Conservation (phyloP, 2,888 invertebrate genomes). For the Ceriagrion tenellum region DNA sequence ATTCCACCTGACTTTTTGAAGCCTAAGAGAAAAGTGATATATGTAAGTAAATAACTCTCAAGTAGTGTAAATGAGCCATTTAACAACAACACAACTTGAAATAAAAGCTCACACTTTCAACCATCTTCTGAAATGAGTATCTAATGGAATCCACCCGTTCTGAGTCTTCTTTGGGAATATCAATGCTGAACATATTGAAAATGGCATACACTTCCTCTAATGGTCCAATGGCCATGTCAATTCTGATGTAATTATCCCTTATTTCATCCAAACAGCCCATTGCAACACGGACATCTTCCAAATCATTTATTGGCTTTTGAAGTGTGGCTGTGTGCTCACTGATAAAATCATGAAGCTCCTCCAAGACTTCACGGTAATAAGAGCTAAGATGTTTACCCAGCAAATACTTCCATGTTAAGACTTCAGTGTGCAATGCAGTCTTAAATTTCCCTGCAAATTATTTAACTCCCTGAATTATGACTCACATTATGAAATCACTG, state of each 20-base stretch:
- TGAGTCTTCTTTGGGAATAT: slow-evolving; percentile 87
- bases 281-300: slow-evolving; percentile 85
- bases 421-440: slow-evolving; percentile 83
- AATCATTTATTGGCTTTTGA: slow-evolving; percentile 85
- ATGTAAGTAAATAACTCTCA: background rate
- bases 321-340: slow-evolving; percentile 86
- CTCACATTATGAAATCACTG: too few species aligned
- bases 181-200: slow-evolving; percentile 81
- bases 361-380: slow-evolving; percentile 86
- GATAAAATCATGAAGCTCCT: slow-evolving; percentile 87
- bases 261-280: slow-evolving; percentile 89
- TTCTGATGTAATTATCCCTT: slow-evolving; percentile 87
- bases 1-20: slow-evolving; percentile 84
- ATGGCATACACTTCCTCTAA: slow-evolving; percentile 50
- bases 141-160: slow-evolving; percentile 89
- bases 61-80: background rate
- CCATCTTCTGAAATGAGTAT: slow-evolving; percentile 88
- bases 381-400: slow-evolving; percentile 85
- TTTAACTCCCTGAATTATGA: background rate
- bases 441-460: slow-evolving; percentile 74
- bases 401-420: slow-evolving; percentile 88
- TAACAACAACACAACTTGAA: too few species aligned
- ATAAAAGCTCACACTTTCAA: slow-evolving; percentile 82
- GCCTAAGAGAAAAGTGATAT: slow-evolving; percentile 77
- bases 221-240: slow-evolving; percentile 73